phyloP scores from a whole-genome alignment of 2,888 invertebrate species.

The Heterodera filipjevi region DNA sequence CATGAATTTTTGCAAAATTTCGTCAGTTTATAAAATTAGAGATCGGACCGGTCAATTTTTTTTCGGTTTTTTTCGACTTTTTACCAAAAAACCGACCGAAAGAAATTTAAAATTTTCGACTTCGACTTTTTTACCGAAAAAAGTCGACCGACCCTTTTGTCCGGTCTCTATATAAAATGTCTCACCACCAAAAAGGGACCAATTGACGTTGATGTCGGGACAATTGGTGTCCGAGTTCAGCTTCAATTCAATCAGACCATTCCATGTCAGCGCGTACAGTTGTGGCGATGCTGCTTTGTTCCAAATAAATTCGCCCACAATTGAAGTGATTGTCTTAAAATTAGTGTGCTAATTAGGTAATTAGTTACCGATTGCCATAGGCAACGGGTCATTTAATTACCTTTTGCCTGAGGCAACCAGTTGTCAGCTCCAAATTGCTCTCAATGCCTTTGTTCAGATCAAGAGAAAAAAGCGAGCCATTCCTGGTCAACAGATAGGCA shows the following conservation, averaged over 20 bases:
- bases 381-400: neutral
- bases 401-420: slow-evolving; percentile 49
- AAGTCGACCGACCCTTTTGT: no score
- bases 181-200: slow-evolving; percentile 59
- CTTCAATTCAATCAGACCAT: slow-evolving; percentile 53
- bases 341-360: neutral
- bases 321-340: slow-evolving; percentile 56
- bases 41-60: no score
- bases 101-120: no score
- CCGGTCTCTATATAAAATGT: no score
- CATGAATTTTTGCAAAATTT: no score
- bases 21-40: no score
- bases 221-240: slow-evolving; percentile 45
- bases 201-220: slow-evolving; percentile 58
- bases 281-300: slow-evolving; percentile 60
- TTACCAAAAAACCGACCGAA: no score
- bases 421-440: slow-evolving; percentile 54
- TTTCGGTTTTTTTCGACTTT: no score
- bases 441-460: slow-evolving; percentile 55
- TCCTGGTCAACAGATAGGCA: slow-evolving; percentile 60
- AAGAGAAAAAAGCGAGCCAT: slow-evolving; percentile 60
- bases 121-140: no score
- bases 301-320: slow-evolving; percentile 59
- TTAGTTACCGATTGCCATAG: neutral
- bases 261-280: slow-evolving; percentile 63